Evolutionary conservation across 1,140 invertebrate species (phyloP), one percentile per base, ranked within the genome.

Genomic region (Diorhabda elongata): DNA sequence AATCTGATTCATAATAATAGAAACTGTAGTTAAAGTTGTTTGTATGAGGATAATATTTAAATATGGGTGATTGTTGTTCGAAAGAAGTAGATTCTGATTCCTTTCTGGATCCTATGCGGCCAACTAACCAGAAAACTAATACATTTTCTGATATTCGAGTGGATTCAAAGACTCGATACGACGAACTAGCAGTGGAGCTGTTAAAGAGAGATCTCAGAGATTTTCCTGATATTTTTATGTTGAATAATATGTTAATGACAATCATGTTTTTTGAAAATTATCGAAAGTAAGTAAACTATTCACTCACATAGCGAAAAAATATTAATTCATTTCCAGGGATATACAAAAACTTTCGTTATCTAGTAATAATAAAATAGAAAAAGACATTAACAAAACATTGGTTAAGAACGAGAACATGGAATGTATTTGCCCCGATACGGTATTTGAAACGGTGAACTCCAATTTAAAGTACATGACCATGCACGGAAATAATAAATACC

Each of bases 231-330:
- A 81, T 84, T 2, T 94, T 93, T 75, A 79, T 93, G 2, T 78
- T 93, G 3, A 92, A 93, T 76, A 90, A 92, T 76, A 85, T 93
- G 43, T 83, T 92, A 66, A 83, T 93, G 76, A 87, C 88, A 42
- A 81, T 91, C 4, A 90, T 92, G 75, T 92, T 93, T 80, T 93
- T 92, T 69, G 83, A 87, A 52, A 89, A 93, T 81, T 93, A 87
- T 75, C 88, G 92, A 74, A 84, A 85, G 91, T 92, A 82, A 85
- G 84, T 82, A 66, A n/a, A 26, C 26, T 26, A 26, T 26, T 26
- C 26, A 26, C 26, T 26, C 0, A 26, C 1, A 26, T 26, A 26
- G 26, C 26, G 26, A 26, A 26, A 26, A 26, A 26, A 26, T 26
- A 26, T 26, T 26, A 26, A 2, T 9, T 64, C 64, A 63, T 59